These are phyloP conservation scores for Tetranychus truncatus DNA, from an alignment of 2,888 invertebrate species.

Conservation along the genomic window DNA sequence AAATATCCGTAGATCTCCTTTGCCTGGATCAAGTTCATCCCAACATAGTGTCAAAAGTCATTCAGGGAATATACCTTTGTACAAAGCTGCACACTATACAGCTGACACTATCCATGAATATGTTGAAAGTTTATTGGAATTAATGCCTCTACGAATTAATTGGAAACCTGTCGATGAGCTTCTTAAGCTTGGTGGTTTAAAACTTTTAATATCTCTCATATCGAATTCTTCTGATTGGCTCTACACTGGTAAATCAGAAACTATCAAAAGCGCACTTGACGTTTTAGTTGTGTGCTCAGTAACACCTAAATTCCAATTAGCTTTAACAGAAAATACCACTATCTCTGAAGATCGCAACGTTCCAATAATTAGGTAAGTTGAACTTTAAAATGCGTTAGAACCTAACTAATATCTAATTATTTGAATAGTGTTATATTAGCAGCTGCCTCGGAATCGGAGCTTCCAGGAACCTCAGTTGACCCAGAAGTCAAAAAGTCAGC, in stretches of 20 bases:
- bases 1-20: conserved; percentile 37
- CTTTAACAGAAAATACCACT: conserved; percentile 34
- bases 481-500: conserved; percentile 82
- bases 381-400: neutral
- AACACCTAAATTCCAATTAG: conserved; percentile 51
- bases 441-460: conserved; percentile 50
- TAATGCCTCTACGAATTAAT: conserved; percentile 51
- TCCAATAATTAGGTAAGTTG: conserved; percentile 39
- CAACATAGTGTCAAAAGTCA: neutral
- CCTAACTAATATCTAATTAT: neutral
- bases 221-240: conserved; percentile 71
- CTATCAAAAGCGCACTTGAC: conserved; percentile 58
- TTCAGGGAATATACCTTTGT: conserved; percentile 15
- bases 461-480: conserved; percentile 52
- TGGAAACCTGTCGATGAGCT: conserved; percentile 83
- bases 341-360: conserved; percentile 46
- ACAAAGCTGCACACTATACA: conserved; percentile 40
- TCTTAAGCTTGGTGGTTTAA: conserved; percentile 55
- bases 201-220: conserved; percentile 59
- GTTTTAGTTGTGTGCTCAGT: conserved; percentile 76
- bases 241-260: conserved; percentile 50
- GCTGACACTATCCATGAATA: conserved; percentile 70
- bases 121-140: conserved; percentile 57
- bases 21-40: conserved; percentile 15
- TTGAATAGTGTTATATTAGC: conserved; percentile 53